Base-by-base conservation (phyloP, 2,888 invertebrate genomes). In the Dasysyrphus albostriatus region DNA sequence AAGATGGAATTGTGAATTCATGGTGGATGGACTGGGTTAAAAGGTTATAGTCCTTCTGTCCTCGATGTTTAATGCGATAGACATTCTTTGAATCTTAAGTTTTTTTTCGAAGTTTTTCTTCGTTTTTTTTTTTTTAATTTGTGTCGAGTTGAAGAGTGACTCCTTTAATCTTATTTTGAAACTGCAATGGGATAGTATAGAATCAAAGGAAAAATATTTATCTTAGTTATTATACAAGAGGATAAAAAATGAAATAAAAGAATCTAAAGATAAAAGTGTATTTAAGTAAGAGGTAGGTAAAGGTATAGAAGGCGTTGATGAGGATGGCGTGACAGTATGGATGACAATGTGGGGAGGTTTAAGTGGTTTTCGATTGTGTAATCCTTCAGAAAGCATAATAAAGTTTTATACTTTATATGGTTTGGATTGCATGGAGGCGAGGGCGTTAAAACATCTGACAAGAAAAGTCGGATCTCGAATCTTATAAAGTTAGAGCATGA, bases 311-410 rank as follows among this genome's bases (percentile, higher is more conserved):
- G 24, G n/a, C 6, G 19, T 1, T 49, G 24, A 54, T 37, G 8
- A 39, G 9, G 19, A 10, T 19, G 54, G 24, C n/a, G n/a, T 5
- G 16, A 42, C 29, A 49, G 24, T 14, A 19, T 16, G 37, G 37
- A 12, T 19, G 51, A 54, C 51, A 69, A 59, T 69, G 47, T 77
- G 24, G 39, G 12, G 39, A 8, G 69, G 77, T 44, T 82, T 82
- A 82, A 85, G 85, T 85, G 85, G 74, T 85, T 82, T 85, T 82
- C 77, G 69, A 85, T 82, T 85, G 82, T 85, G 85, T 85, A 74
- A 82, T 81, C 74, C 70, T 65, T 73, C n/a, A 47, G 61, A 77
- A 24, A 32, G 19, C 8, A 75, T 65, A 8, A 19, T 34, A 32
- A 39, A 69, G 61, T 49, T 63, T 72, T 24, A 8, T 9, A 14